These are phyloP conservation scores for Cerastis rubricosa DNA, from an alignment of 2,888 invertebrate species.

Conservation along the genomic window DNA sequence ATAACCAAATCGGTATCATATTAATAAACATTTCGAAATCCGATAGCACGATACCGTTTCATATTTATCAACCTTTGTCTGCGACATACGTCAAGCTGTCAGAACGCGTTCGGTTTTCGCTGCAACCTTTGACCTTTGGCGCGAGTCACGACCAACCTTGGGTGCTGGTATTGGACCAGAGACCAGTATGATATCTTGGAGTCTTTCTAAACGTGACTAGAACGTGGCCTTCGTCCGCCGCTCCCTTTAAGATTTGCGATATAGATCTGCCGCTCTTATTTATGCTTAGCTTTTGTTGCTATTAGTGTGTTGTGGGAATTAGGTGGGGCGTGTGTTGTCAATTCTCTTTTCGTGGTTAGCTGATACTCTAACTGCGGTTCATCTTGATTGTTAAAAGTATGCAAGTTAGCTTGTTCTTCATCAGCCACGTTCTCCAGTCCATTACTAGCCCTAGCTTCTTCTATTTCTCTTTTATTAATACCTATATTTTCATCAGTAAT, in stretches of 20 bases:
- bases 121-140: conserved; percentile 84
- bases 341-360: conserved; percentile 12
- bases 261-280: conserved; percentile 77
- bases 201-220: conserved; percentile 88
- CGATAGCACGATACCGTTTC: conserved; percentile 61
- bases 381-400: background rate
- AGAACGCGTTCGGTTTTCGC: conserved; percentile 78
- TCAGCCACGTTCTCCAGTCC: too few species aligned
- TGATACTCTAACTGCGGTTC: background rate
- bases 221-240: conserved; percentile 84
- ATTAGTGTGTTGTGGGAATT: conserved; percentile 72
- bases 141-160: conserved; percentile 87
- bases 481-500: background rate
- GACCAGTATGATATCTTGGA: conserved; percentile 61
- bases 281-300: conserved; percentile 73
- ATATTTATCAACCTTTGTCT: conserved; percentile 71
- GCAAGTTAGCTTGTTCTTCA: background rate
- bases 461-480: background rate
- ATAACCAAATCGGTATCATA: conserved; percentile 43
- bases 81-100: conserved; percentile 80
- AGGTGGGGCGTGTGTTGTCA: conserved; percentile 45
- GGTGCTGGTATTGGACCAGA: conserved; percentile 72
- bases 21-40: conserved; percentile 64
- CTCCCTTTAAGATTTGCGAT: conserved; percentile 85
- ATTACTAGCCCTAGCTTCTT: background rate